phyloP scores from a whole-genome alignment of 2,888 invertebrate genomes.

The Drosophila quinaria region DNA sequence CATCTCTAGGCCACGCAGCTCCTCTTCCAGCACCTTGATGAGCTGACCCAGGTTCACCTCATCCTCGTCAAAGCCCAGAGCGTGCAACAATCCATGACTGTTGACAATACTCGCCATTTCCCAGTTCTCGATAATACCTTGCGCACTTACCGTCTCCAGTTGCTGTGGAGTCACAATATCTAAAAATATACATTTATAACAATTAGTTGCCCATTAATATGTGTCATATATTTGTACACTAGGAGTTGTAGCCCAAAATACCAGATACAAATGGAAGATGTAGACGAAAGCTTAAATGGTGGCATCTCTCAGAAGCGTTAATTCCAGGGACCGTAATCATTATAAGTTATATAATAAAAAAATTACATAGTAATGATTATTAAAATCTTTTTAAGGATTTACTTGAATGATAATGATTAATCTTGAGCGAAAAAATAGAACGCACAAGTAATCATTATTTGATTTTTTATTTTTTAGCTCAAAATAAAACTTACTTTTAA shows the following conservation, averaged over 20 bases:
- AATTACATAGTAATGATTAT: no score
- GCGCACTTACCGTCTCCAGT: constrained; percentile 85
- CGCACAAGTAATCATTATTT: no score
- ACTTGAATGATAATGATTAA: no score
- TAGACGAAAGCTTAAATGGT: constrained; percentile 26
- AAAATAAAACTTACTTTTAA: no score
- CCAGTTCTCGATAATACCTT: constrained; percentile 90
- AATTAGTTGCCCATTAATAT: constrained; percentile 3
- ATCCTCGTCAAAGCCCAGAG: constrained; percentile 89
- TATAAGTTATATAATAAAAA: no score
- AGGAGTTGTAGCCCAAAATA: constrained; percentile 60
- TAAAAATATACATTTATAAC: constrained; percentile 40
- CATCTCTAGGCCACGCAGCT: constrained; percentile 86
- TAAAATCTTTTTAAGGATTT: no score
- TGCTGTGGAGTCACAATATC: constrained; percentile 78
- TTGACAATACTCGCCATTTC: constrained; percentile 89
- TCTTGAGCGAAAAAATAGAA: no score
- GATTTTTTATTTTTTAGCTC: no score
- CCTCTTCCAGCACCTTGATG: constrained; percentile 90
- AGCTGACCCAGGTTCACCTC: constrained; percentile 88
- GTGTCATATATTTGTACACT: neutral
- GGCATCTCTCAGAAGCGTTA: neutral
- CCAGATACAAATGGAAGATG: constrained; percentile 54
- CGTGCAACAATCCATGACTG: constrained; percentile 88
- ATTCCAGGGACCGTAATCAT: no score